Conservation (phyloP, 1,140 invertebrate genomes). For the Aphaenogaster ashmeadi region DNA sequence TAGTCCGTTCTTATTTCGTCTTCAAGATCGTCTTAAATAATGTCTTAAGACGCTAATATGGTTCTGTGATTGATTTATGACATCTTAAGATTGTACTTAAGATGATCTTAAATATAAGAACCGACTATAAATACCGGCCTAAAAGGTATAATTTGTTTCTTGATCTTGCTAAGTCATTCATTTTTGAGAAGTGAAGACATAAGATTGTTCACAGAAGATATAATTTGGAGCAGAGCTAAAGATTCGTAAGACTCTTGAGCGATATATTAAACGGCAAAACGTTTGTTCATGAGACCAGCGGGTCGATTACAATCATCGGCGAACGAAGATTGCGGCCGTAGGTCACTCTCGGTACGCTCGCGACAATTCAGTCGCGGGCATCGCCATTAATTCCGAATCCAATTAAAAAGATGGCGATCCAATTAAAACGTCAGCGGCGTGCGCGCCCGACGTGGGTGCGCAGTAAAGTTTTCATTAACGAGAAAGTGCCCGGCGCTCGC, state of each 20-base stretch:
- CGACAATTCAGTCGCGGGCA: conserved; percentile 57
- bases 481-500: conserved; percentile 71
- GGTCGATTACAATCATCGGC: conserved; percentile 15
- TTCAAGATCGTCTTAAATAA: too few relatives aligned
- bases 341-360: conserved; percentile 28
- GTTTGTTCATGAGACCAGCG: neutral
- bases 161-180: neutral
- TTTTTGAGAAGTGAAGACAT: neutral
- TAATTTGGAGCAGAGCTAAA: neutral
- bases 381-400: conserved; percentile 72
- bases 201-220: neutral
- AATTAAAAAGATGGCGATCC: conserved; percentile 78
- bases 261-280: neutral
- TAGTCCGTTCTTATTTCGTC: too few relatives aligned
- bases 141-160: neutral
- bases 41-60: too few relatives aligned
- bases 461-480: conserved; percentile 80
- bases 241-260: neutral
- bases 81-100: too few relatives aligned
- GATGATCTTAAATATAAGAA: too few relatives aligned
- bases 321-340: conserved; percentile 35
- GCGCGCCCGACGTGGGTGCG: conserved; percentile 3
- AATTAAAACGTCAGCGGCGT: conserved; percentile 72
- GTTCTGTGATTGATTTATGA: too few relatives aligned
- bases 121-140: too few relatives aligned